Evolutionary conservation across 2,888 invertebrate species (phyloP).

Genomic region (Apodemia hepburni): DNA sequence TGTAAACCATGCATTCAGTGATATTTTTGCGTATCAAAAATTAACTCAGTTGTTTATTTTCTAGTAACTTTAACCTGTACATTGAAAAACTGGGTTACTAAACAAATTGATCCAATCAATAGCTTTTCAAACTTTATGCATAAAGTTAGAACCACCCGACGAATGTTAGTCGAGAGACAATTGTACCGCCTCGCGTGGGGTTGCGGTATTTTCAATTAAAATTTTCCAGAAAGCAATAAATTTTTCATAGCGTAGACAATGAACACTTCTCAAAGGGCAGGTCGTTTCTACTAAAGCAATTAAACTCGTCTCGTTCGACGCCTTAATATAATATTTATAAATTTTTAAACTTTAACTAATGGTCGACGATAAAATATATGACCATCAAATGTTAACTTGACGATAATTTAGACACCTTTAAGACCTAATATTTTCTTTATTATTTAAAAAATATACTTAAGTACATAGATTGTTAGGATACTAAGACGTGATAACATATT

Average conservation of each 20-base stretch:
- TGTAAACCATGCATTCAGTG: too few relatives aligned
- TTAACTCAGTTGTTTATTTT: too few relatives aligned
- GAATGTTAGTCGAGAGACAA: conserved; percentile 30
- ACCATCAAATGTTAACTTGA: too few relatives aligned
- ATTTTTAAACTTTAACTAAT: conserved; percentile 38
- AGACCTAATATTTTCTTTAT: too few relatives aligned
- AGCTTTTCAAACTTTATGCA: conserved; percentile 28
- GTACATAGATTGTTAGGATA: too few relatives aligned
- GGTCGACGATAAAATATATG: conserved; percentile 41
- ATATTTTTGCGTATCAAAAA: too few relatives aligned
- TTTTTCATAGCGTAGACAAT: conserved; percentile 62
- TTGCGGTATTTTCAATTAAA: conserved; percentile 50
- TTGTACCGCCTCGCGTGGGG: conserved; percentile 25
- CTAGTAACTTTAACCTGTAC: too few relatives aligned
- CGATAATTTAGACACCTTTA: too few relatives aligned
- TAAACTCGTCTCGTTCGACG: conserved; percentile 38
- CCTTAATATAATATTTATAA: conserved; percentile 32
- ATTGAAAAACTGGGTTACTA: conserved; percentile 15
- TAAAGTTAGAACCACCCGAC: conserved; percentile 31
- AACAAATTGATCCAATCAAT: conserved; percentile 29
- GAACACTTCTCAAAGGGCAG: conserved; percentile 35
- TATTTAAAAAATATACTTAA: too few relatives aligned
- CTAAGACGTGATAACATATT: too few relatives aligned
- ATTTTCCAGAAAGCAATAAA: conserved; percentile 65
- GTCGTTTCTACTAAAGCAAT: conserved; percentile 41